A percentile compares a stretch with the other conserved stretches of the same genome.
Evolutionary conservation across 2,888 invertebrate species (phyloP).

Genomic region (Hoplodrina ambigua): DNA sequence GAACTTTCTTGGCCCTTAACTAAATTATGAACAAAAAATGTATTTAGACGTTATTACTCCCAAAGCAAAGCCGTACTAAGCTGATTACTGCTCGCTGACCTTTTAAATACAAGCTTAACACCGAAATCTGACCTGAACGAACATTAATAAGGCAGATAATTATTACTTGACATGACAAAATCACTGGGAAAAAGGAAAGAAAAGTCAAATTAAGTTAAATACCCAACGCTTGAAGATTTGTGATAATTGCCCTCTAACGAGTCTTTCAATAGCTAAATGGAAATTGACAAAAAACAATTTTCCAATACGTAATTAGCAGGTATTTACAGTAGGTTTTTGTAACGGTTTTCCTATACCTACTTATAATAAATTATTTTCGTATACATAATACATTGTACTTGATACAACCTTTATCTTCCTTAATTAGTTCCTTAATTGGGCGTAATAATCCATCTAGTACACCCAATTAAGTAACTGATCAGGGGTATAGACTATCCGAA

Average conservation of each 20-base stretch:
- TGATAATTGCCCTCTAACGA: slow-evolving; percentile 49
- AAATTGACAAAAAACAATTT: slow-evolving; percentile 25
- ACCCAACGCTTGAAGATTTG: slow-evolving; percentile 40
- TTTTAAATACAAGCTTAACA: slow-evolving; percentile 74
- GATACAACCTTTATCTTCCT: not conserved
- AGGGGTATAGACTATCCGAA: not conserved
- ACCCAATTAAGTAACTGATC: not conserved
- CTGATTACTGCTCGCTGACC: slow-evolving; percentile 77
- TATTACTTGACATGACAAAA: slow-evolving; percentile 65
- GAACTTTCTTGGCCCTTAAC: slow-evolving; percentile 51
- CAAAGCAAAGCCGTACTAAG: slow-evolving; percentile 69
- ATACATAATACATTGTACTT: not conserved
- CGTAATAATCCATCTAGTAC: not conserved
- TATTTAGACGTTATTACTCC: slow-evolving; percentile 61
- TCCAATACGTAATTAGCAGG: not conserved
- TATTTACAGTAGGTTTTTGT: not conserved
- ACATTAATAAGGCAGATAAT: slow-evolving; percentile 73
- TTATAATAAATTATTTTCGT: not conserved
- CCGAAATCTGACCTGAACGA: slow-evolving; percentile 72
- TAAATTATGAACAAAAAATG: slow-evolving; percentile 60
- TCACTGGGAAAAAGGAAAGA: slow-evolving; percentile 30
- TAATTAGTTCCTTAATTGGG: too few species aligned
- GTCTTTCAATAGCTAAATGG: slow-evolving; percentile 16
- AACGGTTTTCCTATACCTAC: not conserved
- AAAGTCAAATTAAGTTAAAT: slow-evolving; percentile 56